phyloP scores from a whole-genome alignment of 2,797 vertebrate genomes.

The Morus bassanus region DNA sequence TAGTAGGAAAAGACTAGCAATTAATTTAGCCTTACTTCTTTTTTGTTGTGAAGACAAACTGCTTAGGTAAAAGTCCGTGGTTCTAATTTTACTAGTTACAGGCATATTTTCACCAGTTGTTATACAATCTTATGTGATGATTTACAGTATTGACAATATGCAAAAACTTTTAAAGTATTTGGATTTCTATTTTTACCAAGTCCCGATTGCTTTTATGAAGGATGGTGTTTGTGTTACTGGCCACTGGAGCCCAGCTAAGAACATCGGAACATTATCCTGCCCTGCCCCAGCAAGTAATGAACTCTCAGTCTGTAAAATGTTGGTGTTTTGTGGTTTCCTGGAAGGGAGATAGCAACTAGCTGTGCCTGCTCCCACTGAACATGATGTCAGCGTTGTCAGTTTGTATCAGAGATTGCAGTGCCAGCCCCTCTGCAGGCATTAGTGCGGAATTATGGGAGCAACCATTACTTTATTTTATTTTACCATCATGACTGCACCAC shows the following conservation, averaged over 20 bases:
- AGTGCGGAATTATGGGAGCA: not conserved
- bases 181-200: slow-evolving; percentile 22
- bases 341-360: not conserved
- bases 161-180: slow-evolving; percentile 5
- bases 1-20: not conserved
- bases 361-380: not conserved
- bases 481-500: not conserved
- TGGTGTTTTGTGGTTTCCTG: not conserved
- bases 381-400: not conserved
- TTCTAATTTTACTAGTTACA: not conserved
- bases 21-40: not conserved
- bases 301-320: slow-evolving; percentile 7
- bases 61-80: not conserved
- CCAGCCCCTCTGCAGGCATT: not conserved
- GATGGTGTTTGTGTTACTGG: not conserved
- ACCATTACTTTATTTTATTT: not conserved
- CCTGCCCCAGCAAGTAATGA: slow-evolving; percentile 8
- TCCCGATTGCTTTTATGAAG: not conserved
- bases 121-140: not conserved
- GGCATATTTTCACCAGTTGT: not conserved
- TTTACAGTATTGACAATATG: not conserved
- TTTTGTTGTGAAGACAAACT: not conserved
- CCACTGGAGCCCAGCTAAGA: not conserved
- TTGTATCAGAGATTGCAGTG: not conserved
- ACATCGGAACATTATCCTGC: not conserved